Base-by-base conservation (phyloP, 2,113 vertebrate genomes). In the Fulmarus glacialis region DNA sequence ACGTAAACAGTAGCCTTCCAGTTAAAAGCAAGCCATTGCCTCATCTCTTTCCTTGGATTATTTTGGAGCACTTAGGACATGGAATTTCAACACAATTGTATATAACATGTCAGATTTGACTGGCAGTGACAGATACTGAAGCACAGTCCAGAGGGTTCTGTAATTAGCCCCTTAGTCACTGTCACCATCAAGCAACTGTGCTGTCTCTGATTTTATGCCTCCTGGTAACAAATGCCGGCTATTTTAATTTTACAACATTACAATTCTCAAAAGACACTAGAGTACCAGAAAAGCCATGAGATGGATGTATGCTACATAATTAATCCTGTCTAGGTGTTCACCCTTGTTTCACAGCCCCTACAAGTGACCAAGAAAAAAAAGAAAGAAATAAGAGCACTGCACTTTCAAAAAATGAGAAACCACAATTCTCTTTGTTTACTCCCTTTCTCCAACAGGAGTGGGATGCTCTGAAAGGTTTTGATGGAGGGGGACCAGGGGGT, bases 111-210 rank as follows among this genome's bases (percentile, higher is more conserved):
- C 90, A 95, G 85, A 91, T 60, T 93, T 92, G 92, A 96, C 88
- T 92, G 97, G 83, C 90, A 85, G 53, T 81, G 89, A 91, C 90
- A 93, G 90, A 92, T 52, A 97, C 34, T 56, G 92, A 92, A 96
- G 60, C 68, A 78, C 38, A 96, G 89, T 82, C 95, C 92, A 86
- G 93, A 96, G 96, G 91, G 88, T 42, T 93, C 89, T 93, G 95
- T 95, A 97, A 97, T 97, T 98, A 97, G 96, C 97, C 97, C 95
- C 87, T 96, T 87, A 96, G 95, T 84, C 89, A 97, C 90, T 98
- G 95, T 94, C 95, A 95, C 66, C 73, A 95, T 91, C 93, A 94
- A 97, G 91, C 72, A 94, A 95, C 58, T 53, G 60, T 64, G 77
- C 43, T 48, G 59, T 50, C 95, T 91, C 95, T 96, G 97, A 97